phyloP scores from a whole-genome alignment of 2,888 invertebrate species.

The Lochmaea capreae region DNA sequence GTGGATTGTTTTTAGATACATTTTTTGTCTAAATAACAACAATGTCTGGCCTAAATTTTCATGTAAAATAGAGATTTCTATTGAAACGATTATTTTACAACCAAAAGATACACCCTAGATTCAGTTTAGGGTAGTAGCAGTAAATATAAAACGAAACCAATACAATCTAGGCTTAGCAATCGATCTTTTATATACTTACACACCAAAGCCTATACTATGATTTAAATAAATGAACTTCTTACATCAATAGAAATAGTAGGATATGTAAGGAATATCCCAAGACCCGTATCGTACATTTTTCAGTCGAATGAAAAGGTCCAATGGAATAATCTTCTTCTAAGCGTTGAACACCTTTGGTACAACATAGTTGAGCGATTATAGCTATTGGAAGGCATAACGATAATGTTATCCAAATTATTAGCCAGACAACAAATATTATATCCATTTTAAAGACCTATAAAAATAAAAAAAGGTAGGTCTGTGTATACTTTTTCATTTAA shows the following conservation, averaged over 20 bases:
- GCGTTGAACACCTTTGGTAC: conserved; percentile 51
- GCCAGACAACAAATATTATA: conserved; percentile 56
- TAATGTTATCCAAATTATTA: conserved; percentile 56
- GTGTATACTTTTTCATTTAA: background rate
- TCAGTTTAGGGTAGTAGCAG: background rate
- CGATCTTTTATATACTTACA: background rate
- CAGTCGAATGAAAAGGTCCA: conserved; percentile 43
- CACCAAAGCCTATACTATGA: background rate
- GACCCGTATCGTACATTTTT: conserved; percentile 45
- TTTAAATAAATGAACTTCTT: conserved; percentile 41
- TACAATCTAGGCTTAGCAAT: background rate
- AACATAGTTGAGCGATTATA: conserved; percentile 52
- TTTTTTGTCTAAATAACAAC: too few relatives aligned
- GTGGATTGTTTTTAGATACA: too few relatives aligned
- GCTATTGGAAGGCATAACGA: conserved; percentile 54
- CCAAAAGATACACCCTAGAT: background rate
- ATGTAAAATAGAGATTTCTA: background rate
- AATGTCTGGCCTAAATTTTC: background rate
- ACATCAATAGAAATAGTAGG: conserved; percentile 54
- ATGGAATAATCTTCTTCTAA: conserved; percentile 55
- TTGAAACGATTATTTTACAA: conserved; percentile 6
- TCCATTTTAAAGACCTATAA: conserved; percentile 58
- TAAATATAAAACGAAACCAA: background rate
- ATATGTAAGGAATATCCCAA: conserved; percentile 50
- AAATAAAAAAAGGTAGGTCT: conserved; percentile 8